phyloP scores from a whole-genome alignment of 2,113 vertebrate genomes.

The Upupa epops region DNA sequence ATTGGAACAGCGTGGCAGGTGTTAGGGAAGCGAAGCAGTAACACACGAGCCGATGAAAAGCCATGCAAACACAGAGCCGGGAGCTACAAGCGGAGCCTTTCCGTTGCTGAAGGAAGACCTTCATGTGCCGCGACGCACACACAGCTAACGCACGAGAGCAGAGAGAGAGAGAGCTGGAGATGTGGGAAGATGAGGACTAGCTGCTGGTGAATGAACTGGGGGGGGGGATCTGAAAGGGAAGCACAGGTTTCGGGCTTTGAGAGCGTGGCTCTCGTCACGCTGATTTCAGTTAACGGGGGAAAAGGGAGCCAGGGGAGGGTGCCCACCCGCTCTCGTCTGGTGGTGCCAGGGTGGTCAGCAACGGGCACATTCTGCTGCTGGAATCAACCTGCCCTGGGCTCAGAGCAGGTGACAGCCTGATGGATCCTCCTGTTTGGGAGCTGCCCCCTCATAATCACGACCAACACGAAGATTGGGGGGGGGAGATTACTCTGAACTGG shows the following conservation, averaged over 20 bases:
- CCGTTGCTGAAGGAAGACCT: background rate
- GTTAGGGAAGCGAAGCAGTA: background rate
- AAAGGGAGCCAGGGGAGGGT: background rate
- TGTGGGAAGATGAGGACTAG: background rate
- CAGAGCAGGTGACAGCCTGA: fast-evolving
- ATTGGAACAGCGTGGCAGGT: background rate
- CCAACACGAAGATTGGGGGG: background rate
- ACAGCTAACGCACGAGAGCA: background rate
- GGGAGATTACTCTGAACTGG: background rate
- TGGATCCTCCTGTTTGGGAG: background rate
- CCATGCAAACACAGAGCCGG: constrained; percentile 62
- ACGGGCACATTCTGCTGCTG: fast-evolving
- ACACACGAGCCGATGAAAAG: background rate
- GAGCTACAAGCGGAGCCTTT: constrained; percentile 14
- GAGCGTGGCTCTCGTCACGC: fast-evolving
- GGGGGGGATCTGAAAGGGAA: background rate
- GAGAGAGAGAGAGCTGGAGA: background rate
- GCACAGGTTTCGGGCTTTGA: fast-evolving
- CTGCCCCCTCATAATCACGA: background rate
- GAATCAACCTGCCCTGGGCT: background rate
- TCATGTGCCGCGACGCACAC: background rate
- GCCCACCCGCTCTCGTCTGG: background rate
- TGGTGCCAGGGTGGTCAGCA: background rate
- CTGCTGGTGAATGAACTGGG: background rate
- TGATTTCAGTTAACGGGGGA: background rate